A percentile compares a stretch with the other conserved stretches of the same genome.
Evolutionary conservation across 1,140 invertebrate species (phyloP).

Genomic region (Oscheius sp.): DNA sequence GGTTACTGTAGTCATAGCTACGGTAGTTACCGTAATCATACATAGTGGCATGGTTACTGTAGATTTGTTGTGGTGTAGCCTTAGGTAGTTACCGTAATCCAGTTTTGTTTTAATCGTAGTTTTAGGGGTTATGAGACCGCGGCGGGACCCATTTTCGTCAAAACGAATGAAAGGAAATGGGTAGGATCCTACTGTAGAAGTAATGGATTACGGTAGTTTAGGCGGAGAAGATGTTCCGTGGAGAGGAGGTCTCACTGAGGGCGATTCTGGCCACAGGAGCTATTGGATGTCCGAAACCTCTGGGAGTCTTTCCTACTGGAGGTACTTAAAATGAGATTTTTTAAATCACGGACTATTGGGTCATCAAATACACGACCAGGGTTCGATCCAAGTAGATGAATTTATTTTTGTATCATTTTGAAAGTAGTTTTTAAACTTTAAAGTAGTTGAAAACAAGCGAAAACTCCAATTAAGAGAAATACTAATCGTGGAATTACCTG

Average conservation of each 20-base stretch:
- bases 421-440: neutral
- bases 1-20: too few relatives aligned
- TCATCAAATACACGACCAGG: too few relatives aligned
- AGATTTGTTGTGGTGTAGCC: too few relatives aligned
- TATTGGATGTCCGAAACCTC: constrained; percentile 8
- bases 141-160: neutral
- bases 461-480: neutral
- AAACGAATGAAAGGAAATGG: constrained; percentile 2
- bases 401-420: neutral
- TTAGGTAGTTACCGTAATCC: constrained; percentile 10
- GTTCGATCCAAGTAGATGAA: neutral
- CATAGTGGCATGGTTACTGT: too few relatives aligned
- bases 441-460: neutral
- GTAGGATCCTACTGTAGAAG: neutral
- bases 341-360: too few relatives aligned
- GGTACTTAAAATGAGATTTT: too few relatives aligned
- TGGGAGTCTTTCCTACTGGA: neutral
- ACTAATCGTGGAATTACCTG: neutral
- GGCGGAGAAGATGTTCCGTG: constrained; percentile 1
- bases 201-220: neutral
- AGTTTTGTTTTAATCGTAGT: neutral
- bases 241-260: constrained; percentile 8
- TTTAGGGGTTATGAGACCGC: neutral
- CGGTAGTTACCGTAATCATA: too few relatives aligned
- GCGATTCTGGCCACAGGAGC: constrained; percentile 11